A percentile compares a stretch with the other conserved stretches of the same genome.
Conservation (phyloP, 2,113 vertebrate species). For the Pterophyllum scalare region DNA sequence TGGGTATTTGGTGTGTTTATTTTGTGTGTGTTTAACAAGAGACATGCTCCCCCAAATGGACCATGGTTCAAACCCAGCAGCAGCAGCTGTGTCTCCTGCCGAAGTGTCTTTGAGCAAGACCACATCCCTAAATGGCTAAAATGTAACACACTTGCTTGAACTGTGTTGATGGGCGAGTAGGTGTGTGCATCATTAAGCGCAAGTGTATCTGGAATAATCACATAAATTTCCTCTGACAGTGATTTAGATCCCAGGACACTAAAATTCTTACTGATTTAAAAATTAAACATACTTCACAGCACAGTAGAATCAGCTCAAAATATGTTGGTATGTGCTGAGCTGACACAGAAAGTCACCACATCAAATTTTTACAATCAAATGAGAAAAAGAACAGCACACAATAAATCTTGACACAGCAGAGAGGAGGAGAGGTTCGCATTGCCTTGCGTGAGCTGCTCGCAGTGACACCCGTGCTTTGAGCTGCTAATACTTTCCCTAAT, state of each 20-base stretch:
- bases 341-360: neutral
- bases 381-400: constrained; percentile 2
- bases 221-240: neutral
- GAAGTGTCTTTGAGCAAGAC: constrained; percentile 24
- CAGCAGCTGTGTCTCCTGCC: constrained; percentile 33
- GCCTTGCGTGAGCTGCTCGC: constrained; percentile 49
- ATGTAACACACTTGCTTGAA: neutral
- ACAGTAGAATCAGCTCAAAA: neutral
- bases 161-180: neutral
- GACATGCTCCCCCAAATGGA: constrained; percentile 20
- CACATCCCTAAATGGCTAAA: neutral
- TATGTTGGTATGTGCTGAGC: neutral
- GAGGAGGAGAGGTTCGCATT: neutral
- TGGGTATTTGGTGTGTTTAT: constrained; percentile 67
- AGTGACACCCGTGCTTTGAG: constrained; percentile 57
- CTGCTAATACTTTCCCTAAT: constrained; percentile 71
- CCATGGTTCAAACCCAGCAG: constrained; percentile 29
- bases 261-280: neutral
- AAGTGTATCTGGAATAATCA: neutral
- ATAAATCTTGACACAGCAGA: neutral
- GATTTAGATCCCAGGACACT: neutral
- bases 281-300: neutral
- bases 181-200: neutral
- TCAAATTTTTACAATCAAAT: neutral
- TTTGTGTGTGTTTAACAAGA: constrained; percentile 45